Conservation (phyloP, 2,113 vertebrate genomes). For the Rhabdornis inornatus region DNA sequence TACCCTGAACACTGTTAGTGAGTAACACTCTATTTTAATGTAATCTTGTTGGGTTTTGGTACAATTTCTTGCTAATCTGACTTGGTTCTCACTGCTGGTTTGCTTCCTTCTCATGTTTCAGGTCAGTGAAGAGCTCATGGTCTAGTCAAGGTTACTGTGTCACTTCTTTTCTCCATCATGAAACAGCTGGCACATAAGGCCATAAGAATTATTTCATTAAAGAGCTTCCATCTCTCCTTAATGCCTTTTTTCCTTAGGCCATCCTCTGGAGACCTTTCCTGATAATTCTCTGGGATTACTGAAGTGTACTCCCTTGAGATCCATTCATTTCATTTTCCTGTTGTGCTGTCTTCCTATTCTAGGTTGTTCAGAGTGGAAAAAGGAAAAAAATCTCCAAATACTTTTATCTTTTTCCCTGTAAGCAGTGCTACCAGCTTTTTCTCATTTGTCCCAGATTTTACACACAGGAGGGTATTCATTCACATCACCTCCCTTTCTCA, state of each 20-base stretch:
- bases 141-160: neutral
- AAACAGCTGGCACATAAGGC: neutral
- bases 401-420: neutral
- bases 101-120: neutral
- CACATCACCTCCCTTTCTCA: neutral
- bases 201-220: neutral
- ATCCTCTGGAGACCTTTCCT: neutral
- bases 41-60: neutral
- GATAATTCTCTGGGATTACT: neutral
- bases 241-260: neutral
- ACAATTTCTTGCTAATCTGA: neutral
- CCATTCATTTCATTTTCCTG: neutral
- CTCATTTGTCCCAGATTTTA: neutral
- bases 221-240: neutral
- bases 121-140: neutral
- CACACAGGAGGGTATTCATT: neutral
- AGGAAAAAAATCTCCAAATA: neutral
- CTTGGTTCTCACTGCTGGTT: neutral
- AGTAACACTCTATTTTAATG: neutral
- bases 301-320: neutral
- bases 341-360: neutral
- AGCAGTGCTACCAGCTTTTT: neutral
- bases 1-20: neutral
- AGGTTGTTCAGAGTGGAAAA: neutral
- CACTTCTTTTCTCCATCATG: neutral